Evolutionary conservation across 2,797 vertebrate genomes (phyloP).

Genomic region (Mus spretus): DNA sequence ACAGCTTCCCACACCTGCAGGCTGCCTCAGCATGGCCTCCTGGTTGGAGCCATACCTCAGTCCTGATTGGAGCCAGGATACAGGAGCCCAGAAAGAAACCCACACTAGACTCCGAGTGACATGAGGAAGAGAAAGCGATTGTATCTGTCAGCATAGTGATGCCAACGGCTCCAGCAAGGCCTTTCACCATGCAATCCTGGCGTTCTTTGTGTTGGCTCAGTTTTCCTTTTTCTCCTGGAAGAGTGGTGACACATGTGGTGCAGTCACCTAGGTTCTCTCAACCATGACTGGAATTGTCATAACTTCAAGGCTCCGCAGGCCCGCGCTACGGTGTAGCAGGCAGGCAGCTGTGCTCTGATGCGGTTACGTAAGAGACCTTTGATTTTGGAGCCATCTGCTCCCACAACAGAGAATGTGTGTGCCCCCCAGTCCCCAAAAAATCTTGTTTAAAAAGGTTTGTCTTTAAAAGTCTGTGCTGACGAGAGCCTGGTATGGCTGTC

Average conservation of each 20-base stretch:
- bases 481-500: not conserved
- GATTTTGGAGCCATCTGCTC: not conserved
- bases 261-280: not conserved
- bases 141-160: not conserved
- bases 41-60: not conserved
- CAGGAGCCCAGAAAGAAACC: not conserved
- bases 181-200: not conserved
- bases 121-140: not conserved
- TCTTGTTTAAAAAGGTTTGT: not conserved
- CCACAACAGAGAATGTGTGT: not conserved
- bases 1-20: not conserved
- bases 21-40: not conserved
- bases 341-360: not conserved
- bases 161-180: not conserved
- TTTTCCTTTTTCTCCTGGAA: not conserved
- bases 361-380: not conserved
- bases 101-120: not conserved
- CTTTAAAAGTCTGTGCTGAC: not conserved
- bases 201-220: not conserved
- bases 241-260: not conserved
- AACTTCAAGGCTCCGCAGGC: too few species aligned
- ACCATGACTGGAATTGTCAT: rapidly evolving
- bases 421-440: not conserved
- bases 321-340: rapidly evolving
- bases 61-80: not conserved